Evolutionary conservation across 2,113 vertebrate genomes (phyloP).

Genomic region (Bucco capensis): DNA sequence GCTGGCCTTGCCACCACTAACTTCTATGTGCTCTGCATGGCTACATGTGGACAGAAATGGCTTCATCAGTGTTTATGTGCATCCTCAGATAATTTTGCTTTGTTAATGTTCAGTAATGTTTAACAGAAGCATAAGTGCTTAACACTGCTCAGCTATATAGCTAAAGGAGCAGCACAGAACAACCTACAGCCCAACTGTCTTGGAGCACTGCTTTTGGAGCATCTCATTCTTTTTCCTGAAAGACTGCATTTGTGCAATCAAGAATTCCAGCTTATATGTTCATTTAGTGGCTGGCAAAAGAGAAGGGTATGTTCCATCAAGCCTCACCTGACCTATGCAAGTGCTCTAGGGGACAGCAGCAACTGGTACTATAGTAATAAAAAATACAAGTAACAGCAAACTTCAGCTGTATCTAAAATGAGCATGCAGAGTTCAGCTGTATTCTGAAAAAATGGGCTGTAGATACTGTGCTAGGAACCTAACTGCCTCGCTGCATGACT

Average conservation of each 20-base stretch:
- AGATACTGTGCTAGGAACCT: not conserved
- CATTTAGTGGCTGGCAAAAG: not conserved
- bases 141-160: fast-evolving
- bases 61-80: not conserved
- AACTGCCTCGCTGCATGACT: not conserved
- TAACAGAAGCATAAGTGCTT: not conserved
- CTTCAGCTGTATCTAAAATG: not conserved
- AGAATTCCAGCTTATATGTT: not conserved
- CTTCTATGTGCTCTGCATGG: not conserved
- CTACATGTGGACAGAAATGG: not conserved
- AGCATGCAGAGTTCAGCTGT: not conserved
- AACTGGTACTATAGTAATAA: not conserved
- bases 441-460: not conserved
- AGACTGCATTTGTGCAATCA: not conserved
- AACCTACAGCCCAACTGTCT: not conserved
- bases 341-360: not conserved
- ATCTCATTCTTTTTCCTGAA: not conserved
- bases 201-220: not conserved
- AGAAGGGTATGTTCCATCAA: not conserved
- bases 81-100: not conserved
- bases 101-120: not conserved
- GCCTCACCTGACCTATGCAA: not conserved
- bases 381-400: not conserved
- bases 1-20: not conserved
- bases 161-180: not conserved